phyloP scores from a whole-genome alignment of 2,113 vertebrate genomes.

The Jaculus jaculus region DNA sequence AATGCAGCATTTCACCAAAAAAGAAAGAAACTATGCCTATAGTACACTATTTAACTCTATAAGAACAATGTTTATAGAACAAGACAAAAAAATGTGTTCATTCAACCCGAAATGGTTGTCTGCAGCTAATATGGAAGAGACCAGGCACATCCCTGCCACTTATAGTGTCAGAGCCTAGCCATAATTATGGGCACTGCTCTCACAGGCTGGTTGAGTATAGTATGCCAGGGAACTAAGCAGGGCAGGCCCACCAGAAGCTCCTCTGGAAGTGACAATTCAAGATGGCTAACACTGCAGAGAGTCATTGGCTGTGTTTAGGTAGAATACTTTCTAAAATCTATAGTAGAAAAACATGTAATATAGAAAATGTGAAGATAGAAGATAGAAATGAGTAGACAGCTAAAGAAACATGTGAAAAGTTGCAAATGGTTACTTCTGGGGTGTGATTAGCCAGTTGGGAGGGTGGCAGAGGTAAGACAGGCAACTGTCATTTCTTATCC shows the following conservation, averaged over 20 bases:
- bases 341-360: neutral
- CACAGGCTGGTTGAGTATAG: neutral
- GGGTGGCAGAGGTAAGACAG: neutral
- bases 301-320: neutral
- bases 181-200: neutral
- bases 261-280: neutral
- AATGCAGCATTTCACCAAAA: slow-evolving; percentile 23
- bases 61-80: neutral
- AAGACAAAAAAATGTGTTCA: neutral
- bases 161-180: neutral
- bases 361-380: neutral
- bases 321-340: slow-evolving; percentile 6
- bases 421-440: neutral
- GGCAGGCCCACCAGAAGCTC: neutral
- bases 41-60: neutral
- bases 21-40: neutral
- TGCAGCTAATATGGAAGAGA: neutral
- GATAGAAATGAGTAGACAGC: neutral
- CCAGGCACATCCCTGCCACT: neutral
- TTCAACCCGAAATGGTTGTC: neutral
- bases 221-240: neutral
- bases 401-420: neutral
- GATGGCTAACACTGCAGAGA: neutral
- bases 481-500: neutral
- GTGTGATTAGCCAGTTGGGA: neutral